These are phyloP conservation scores for Pseudachorutes palmiensis DNA, from an alignment of 1,140 invertebrate genomes.

Conservation along the genomic window DNA sequence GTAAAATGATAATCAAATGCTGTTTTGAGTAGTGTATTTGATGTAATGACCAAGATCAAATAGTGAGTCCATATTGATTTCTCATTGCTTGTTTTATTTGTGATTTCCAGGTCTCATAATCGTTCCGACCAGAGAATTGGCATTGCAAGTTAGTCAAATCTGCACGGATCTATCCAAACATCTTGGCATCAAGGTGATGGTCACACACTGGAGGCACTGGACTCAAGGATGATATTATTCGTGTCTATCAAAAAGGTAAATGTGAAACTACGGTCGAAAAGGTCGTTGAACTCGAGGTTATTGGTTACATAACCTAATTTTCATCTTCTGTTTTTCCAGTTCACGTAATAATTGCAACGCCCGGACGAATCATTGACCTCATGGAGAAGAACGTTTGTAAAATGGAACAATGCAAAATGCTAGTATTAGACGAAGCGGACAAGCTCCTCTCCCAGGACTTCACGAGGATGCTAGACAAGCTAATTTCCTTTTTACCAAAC, in stretches of 20 bases:
- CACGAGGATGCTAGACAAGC: slow-evolving; percentile 95
- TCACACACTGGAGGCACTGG: slow-evolving; percentile 97
- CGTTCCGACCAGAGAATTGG: slow-evolving; percentile 97
- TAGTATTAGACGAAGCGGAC: slow-evolving; percentile 98
- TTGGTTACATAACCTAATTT: neutral
- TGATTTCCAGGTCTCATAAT: slow-evolving; percentile 75
- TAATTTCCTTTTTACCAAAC: slow-evolving; percentile 85
- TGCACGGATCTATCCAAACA: slow-evolving; percentile 98
- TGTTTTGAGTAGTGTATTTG: no score
- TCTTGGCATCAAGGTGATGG: slow-evolving; percentile 92
- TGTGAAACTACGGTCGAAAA: neutral
- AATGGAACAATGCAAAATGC: slow-evolving; percentile 90
- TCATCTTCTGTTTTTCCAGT: no score
- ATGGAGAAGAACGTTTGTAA: slow-evolving; percentile 98
- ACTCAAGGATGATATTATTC: slow-evolving; percentile 97
- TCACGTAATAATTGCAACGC: slow-evolving; percentile 98
- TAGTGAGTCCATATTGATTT: neutral
- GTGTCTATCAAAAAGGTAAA: slow-evolving; percentile 93
- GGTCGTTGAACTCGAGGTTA: neutral
- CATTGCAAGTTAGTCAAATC: slow-evolving; percentile 98
- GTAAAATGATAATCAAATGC: slow-evolving; percentile 40
- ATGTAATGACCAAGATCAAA: neutral
- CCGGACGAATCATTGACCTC: slow-evolving; percentile 96
- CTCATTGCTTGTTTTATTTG: neutral
- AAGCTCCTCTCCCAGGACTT: slow-evolving; percentile 99